Evolutionary conservation across 2,888 invertebrate genomes (phyloP).

Genomic region (Epicampocera succincta): DNA sequence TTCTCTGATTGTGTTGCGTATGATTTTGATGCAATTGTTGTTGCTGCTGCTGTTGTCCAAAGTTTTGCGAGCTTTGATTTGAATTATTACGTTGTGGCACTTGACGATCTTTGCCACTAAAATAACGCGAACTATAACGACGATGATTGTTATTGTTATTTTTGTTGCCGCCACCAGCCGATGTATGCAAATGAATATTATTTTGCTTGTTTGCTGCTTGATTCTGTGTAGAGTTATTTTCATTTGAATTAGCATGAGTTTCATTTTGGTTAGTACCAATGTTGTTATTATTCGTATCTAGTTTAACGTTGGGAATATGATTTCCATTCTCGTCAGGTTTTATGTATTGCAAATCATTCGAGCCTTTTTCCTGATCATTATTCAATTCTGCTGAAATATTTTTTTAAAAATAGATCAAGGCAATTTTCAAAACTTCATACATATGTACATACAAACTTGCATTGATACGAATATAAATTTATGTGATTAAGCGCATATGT

Average conservation of each 20-base stretch:
- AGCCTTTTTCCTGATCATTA: constrained; percentile 63
- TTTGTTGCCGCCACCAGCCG: constrained; percentile 35
- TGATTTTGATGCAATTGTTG: constrained; percentile 50
- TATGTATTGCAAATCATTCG: constrained; percentile 61
- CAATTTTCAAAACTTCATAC: no score
- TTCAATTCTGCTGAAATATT: constrained; percentile 56
- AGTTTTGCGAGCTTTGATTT: constrained; percentile 28
- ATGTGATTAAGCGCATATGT: no score
- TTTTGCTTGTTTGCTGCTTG: constrained; percentile 48
- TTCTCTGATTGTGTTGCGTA: constrained; percentile 55
- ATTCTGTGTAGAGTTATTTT: constrained; percentile 12
- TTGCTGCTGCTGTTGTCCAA: constrained; percentile 35
- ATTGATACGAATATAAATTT: no score
- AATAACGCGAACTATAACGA: constrained; percentile 75
- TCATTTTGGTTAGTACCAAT: constrained; percentile 11
- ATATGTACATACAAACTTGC: no score
- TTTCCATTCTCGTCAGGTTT: constrained; percentile 72
- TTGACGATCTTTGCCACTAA: constrained; percentile 73
- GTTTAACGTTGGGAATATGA: constrained; percentile 65
- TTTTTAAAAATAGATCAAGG: no score
- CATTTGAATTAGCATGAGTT: constrained; percentile 11
- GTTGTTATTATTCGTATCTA: constrained; percentile 71
- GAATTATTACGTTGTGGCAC: constrained; percentile 66
- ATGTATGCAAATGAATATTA: constrained; percentile 12
- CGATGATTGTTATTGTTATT: constrained; percentile 64